These are phyloP conservation scores for Frieseomelitta varia DNA, from an alignment of 1,140 invertebrate species.

Conservation along the genomic window DNA sequence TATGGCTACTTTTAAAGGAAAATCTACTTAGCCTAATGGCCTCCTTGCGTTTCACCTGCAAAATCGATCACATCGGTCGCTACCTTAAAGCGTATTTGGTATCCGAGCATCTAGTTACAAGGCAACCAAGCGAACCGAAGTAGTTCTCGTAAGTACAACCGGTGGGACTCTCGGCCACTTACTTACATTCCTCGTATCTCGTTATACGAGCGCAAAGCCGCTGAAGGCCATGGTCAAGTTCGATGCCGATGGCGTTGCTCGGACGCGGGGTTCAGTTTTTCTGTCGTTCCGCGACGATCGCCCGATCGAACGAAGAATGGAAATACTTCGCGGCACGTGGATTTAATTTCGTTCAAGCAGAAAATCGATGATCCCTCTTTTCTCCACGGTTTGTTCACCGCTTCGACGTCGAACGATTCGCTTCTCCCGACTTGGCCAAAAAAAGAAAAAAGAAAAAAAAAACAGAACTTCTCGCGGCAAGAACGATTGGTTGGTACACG, in stretches of 20 bases:
- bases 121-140: conserved; percentile 42
- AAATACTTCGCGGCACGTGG: conserved; percentile 56
- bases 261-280: conserved; percentile 58
- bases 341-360: conserved; percentile 59
- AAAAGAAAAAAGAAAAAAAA: too few relatives aligned
- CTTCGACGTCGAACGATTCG: neutral
- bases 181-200: conserved; percentile 68
- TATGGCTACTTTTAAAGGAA: conserved; percentile 5
- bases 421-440: too few relatives aligned
- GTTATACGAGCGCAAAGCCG: conserved; percentile 63
- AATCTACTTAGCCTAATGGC: conserved; percentile 39
- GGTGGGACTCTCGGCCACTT: conserved; percentile 56
- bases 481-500: neutral
- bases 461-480: neutral
- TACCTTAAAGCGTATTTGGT: conserved; percentile 25
- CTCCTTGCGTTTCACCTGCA: conserved; percentile 6
- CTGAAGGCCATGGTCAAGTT: conserved; percentile 68
- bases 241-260: conserved; percentile 61
- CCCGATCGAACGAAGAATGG: conserved; percentile 42
- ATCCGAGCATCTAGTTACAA: conserved; percentile 56
- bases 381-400: too few relatives aligned
- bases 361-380: neutral
- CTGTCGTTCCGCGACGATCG: conserved; percentile 54
- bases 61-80: conserved; percentile 36
- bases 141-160: conserved; percentile 58